A percentile compares a stretch with the other conserved stretches of the same genome.
Evolutionary conservation across 2,888 invertebrate genomes (phyloP).

Genomic region (Dynastes tityus): DNA sequence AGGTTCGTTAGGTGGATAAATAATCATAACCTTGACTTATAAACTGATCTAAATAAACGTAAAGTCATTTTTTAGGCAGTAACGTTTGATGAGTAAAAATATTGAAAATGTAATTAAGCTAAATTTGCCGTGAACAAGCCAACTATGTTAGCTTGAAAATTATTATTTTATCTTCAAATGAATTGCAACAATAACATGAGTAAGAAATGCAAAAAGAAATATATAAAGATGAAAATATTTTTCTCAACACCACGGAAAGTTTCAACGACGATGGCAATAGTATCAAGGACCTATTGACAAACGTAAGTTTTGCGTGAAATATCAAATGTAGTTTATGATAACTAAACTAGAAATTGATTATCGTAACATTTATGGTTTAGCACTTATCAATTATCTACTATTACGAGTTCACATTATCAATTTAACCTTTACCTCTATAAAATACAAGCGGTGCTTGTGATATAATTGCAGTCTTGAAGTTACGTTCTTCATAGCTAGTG

Average conservation of each 20-base stretch:
- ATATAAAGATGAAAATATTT: constrained; percentile 31
- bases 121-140: not conserved
- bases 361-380: not conserved
- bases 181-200: constrained; percentile 34
- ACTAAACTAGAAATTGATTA: constrained; percentile 9
- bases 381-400: constrained; percentile 25
- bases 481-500: not conserved
- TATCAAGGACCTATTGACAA: constrained; percentile 28
- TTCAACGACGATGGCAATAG: constrained; percentile 21
- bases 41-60: not conserved
- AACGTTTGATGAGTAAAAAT: not conserved
- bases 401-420: constrained; percentile 37
- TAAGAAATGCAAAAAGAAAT: constrained; percentile 48
- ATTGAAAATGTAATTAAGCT: not conserved
- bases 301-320: constrained; percentile 34
- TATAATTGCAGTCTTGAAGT: constrained; percentile 32
- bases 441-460: constrained; percentile 32
- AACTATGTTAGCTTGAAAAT: not conserved
- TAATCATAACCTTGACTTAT: constrained; percentile 28
- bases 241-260: constrained; percentile 12
- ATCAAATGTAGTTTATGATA: not conserved
- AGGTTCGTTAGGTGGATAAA: not conserved
- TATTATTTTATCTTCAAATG: not conserved
- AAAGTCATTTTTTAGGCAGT: not conserved
- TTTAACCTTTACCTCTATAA: constrained; percentile 49